Evolutionary conservation across 2,113 vertebrate genomes (phyloP).

Genomic region (Euleptes europaea): DNA sequence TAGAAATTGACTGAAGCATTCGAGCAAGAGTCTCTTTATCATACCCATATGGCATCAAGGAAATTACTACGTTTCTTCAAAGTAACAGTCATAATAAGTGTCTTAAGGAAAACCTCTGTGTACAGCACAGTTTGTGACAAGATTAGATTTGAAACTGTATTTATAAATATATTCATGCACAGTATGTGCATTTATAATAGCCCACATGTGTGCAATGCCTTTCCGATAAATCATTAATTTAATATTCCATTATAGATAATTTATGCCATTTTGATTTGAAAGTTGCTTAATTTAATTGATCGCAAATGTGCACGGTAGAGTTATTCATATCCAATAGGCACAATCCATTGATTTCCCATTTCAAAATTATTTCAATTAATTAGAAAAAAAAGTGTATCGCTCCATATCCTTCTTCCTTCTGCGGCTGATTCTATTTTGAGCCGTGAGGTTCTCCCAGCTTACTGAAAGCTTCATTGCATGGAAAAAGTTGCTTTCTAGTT

Average conservation of each 20-base stretch:
- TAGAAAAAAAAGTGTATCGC: constrained; percentile 1
- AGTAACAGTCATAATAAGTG: not conserved
- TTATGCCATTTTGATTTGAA: constrained; percentile 35
- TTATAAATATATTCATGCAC: constrained; percentile 7
- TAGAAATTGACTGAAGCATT: not conserved
- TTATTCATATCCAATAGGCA: constrained; percentile 23
- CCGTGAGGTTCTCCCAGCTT: not conserved
- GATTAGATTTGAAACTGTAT: constrained; percentile 9
- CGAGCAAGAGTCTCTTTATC: not conserved
- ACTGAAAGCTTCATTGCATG: no score
- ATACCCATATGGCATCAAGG: not conserved
- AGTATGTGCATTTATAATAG: not conserved
- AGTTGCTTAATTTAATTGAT: constrained; percentile 35
- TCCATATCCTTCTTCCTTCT: not conserved
- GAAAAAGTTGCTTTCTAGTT: no score
- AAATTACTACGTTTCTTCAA: constrained; percentile 4
- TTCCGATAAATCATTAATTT: constrained; percentile 12
- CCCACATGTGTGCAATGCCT: not conserved
- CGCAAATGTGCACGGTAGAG: constrained; percentile 16
- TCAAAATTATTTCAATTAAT: constrained; percentile 35
- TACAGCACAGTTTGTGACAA: not conserved
- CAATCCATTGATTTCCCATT: constrained; percentile 11
- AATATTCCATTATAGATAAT: constrained; percentile 30
- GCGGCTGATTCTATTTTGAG: constrained; percentile 15
- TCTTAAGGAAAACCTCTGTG: not conserved